These are phyloP conservation scores for Dipodomys stephensi DNA, from an alignment of 2,113 vertebrate genomes.

Conservation along the genomic window DNA sequence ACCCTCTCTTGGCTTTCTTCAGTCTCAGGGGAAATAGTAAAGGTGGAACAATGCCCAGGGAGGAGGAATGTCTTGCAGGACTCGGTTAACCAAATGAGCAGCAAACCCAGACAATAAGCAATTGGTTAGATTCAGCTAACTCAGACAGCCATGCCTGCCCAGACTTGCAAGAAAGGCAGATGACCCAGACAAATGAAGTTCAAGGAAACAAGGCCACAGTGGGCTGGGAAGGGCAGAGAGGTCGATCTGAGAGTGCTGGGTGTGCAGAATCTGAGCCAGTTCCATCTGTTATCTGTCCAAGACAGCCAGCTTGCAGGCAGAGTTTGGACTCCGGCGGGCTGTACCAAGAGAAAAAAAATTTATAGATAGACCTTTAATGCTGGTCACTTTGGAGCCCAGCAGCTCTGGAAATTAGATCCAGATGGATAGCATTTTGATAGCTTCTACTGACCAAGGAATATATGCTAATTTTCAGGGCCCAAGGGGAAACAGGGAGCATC, in stretches of 20 bases:
- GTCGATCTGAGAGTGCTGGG: slow-evolving; percentile 45
- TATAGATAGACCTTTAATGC: slow-evolving; percentile 67
- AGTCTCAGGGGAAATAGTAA: not conserved
- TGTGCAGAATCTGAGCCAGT: slow-evolving; percentile 55
- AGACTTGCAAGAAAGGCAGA: not conserved
- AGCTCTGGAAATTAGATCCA: slow-evolving; percentile 81
- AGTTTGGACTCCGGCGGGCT: slow-evolving; percentile 31
- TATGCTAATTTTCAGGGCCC: slow-evolving; percentile 84
- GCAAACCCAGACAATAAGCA: rapidly evolving
- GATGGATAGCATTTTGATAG: slow-evolving; percentile 80
- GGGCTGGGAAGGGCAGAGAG: slow-evolving; percentile 69
- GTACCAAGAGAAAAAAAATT: slow-evolving; percentile 32
- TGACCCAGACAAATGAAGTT: slow-evolving; percentile 37
- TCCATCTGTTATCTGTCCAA: slow-evolving; percentile 67
- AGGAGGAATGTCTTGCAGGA: too few species aligned
- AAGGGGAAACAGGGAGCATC: slow-evolving; percentile 79
- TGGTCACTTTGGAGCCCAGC: slow-evolving; percentile 75
- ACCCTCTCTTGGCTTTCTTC: not conserved
- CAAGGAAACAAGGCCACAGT: slow-evolving; percentile 48
- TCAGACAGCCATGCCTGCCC: not conserved
- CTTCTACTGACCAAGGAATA: slow-evolving; percentile 83
- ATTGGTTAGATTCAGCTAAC: not conserved
- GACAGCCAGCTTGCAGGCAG: slow-evolving; percentile 66
- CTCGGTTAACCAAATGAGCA: not conserved
- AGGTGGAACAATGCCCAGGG: not conserved